Evolutionary conservation across 2,113 vertebrate genomes (phyloP).

Genomic region (Chascanopsetta lugubris): DNA sequence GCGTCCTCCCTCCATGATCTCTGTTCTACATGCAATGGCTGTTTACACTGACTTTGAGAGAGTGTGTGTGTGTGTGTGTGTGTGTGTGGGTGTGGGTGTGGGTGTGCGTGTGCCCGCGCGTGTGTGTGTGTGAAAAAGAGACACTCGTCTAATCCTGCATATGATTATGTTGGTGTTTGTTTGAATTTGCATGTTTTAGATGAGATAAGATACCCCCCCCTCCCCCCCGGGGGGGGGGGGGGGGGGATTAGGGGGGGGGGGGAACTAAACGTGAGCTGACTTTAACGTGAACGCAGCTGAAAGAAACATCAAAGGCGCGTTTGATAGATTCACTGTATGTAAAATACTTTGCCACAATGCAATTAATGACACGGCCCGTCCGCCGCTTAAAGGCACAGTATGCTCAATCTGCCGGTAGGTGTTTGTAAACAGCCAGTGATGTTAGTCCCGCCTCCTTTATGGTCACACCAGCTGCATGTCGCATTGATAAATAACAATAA

Average conservation of each 20-base stretch:
- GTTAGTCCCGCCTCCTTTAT: too few relatives aligned
- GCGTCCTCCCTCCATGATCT: conserved; percentile 47
- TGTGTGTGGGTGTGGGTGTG: neutral
- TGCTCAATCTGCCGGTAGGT: conserved; percentile 1
- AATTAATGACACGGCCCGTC: neutral
- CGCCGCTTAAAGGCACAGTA: neutral
- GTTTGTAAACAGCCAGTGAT: too few relatives aligned
- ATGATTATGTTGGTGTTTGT: conserved; percentile 29
- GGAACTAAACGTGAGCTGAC: conserved; percentile 3
- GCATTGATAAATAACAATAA: too few relatives aligned
- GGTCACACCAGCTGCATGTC: too few relatives aligned
- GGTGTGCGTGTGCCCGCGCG: neutral
- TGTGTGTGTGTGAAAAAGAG: neutral
- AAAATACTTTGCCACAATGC: neutral
- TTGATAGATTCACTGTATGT: neutral
- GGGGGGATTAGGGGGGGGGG: too few relatives aligned
- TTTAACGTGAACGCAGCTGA: conserved; percentile 11
- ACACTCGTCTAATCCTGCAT: conserved; percentile 14
- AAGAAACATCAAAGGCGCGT: conserved; percentile 16
- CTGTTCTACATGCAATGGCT: conserved; percentile 29
- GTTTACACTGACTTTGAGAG: conserved; percentile 19
- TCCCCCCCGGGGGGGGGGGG: neutral
- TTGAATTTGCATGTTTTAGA: conserved; percentile 35
- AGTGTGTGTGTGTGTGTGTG: conserved; percentile 14
- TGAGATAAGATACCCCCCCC: conserved; percentile 26